These are phyloP conservation scores for Pocillopora meandrina DNA, from an alignment of 92 coral and sea anemone species.

Conservation along the genomic window DNA sequence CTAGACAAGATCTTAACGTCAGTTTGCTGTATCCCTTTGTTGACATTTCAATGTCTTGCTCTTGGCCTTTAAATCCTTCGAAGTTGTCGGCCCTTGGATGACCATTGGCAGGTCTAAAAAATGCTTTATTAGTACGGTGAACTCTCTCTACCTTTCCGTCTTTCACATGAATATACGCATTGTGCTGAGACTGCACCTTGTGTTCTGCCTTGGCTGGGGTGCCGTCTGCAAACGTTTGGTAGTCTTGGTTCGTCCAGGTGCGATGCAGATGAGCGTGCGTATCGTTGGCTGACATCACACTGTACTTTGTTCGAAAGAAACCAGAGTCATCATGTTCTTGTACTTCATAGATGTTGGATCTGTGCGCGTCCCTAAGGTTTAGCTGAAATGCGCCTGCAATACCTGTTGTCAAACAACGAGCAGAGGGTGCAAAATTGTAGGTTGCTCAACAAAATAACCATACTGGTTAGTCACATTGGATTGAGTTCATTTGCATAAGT, in stretches of 20 bases:
- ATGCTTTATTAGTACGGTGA: constrained; percentile 73
- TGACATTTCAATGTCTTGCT: constrained; percentile 83
- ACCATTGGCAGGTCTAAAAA: constrained; percentile 57
- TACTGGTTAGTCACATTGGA: too few relatives aligned
- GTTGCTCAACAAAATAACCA: not conserved
- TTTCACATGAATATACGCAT: constrained; percentile 61
- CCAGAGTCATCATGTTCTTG: constrained; percentile 95
- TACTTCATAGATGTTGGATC: constrained; percentile 41
- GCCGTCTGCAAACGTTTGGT: constrained; percentile 84
- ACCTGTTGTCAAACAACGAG: constrained; percentile 44
- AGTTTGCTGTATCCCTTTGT: constrained; percentile 83
- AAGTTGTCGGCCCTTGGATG: constrained; percentile 77
- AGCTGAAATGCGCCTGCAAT: constrained; percentile 85
- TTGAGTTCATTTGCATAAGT: too few relatives aligned
- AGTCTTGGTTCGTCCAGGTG: constrained; percentile 89
- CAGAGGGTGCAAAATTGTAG: not conserved
- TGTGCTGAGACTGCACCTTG: constrained; percentile 77
- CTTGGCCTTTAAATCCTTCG: constrained; percentile 54
- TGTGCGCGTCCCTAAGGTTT: constrained; percentile 45
- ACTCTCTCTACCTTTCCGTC: constrained; percentile 68
- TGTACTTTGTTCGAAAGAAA: constrained; percentile 70
- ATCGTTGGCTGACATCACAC: constrained; percentile 59
- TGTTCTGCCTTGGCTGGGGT: constrained; percentile 80
- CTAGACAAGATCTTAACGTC: constrained; percentile 59
- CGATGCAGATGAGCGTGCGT: constrained; percentile 76